Evolutionary conservation across 2,797 vertebrate genomes (phyloP).

Genomic region (Chelmon rostratus): DNA sequence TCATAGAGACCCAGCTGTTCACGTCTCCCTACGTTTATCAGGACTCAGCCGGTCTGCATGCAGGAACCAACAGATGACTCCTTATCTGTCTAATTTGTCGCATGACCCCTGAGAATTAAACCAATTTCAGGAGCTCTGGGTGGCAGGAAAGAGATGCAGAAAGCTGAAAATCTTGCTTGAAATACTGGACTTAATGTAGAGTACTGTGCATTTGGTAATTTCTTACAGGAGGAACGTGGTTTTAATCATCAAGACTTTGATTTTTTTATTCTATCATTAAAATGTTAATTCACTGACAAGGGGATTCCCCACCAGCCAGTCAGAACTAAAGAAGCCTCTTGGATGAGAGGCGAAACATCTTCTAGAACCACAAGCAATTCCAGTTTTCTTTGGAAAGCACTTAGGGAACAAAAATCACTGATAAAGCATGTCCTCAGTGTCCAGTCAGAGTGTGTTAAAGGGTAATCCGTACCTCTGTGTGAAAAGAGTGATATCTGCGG

Average conservation of each 20-base stretch:
- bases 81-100: conserved; percentile 82
- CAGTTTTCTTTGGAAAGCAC: no score
- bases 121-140: conserved; percentile 69
- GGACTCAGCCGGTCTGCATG: conserved; percentile 68
- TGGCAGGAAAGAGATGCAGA: conserved; percentile 11
- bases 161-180: conserved; percentile 42
- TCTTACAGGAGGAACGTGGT: neutral
- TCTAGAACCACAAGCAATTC: no score
- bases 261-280: neutral
- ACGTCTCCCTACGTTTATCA: conserved; percentile 44
- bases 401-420: no score
- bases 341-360: no score
- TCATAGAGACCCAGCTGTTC: conserved; percentile 79
- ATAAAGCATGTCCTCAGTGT: neutral
- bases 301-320: no score
- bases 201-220: neutral
- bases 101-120: conserved; percentile 82
- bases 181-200: conserved; percentile 28
- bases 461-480: neutral
- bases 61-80: conserved; percentile 75
- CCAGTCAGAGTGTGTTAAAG: neutral
- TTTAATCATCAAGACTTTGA: neutral
- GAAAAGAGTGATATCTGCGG: neutral
- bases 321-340: no score
- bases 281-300: neutral